Evolutionary conservation across 2,113 vertebrate species (phyloP), one percentile per base, ranked within the genome.

Genomic region (Sceloporus undulatus): DNA sequence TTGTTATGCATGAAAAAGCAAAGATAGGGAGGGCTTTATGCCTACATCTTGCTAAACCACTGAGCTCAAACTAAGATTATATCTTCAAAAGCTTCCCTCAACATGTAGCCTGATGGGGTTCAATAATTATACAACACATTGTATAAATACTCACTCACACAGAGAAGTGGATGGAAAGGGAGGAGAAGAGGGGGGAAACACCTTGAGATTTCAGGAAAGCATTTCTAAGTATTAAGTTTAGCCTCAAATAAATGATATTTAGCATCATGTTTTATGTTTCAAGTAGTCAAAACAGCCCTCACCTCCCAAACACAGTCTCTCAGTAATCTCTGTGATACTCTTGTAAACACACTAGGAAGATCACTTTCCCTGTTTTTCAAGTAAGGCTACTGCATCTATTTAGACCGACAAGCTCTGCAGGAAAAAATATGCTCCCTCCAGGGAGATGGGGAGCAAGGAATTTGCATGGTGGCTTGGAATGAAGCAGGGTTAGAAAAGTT

Each of bases 71-170:
- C 56, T 27, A 23, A 56, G 40, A 75, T 75, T 85, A 48, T 40
- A 48, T 86, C 85, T 86, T 86, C 85, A 86, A 85, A 85, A 68
- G 85, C 40, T 66, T 68, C 74, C 75, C 59, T 78, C 75, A 34
- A 78, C 75, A 78, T 34, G 75, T 66, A 68, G 85, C 18, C 40
- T 42, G 38, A 65, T 27, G 21, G 62, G 27, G 85, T 66, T 38
- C 40, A 29, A 48, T 78, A 68, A 52, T 78, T 86, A 66, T 78
- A 86, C 74, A 66, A 48, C 25, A 27, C 59, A 25, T 9, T 18
- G 11, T 25, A 84, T 84, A 59, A 84, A 59, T 29, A 56, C 48
- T 74, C 29, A 71, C 16, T 4, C 54, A 77, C 23, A 34, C 27
- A 56, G 23, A 42, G 38, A 48, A 56, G 34, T 2, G 23, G n/a